A percentile compares a stretch with the other conserved stretches of the same genome.
phyloP scores from a whole-genome alignment of 1,140 invertebrate genomes.

The Plodia interpunctella region DNA sequence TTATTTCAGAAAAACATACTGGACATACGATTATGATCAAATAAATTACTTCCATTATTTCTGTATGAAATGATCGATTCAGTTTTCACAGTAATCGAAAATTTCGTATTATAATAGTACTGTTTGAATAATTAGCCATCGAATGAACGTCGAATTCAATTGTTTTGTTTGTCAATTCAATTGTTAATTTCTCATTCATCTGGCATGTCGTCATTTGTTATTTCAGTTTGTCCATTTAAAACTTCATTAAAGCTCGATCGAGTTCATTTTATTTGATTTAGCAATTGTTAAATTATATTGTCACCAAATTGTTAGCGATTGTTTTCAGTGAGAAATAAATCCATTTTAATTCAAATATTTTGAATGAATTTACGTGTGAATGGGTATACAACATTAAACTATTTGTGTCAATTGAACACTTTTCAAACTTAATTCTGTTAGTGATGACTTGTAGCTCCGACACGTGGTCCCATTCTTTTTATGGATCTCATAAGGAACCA shows the following conservation, averaged over 20 bases:
- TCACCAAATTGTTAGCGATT: constrained; percentile 10
- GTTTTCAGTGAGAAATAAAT: background rate
- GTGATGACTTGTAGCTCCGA: too few species aligned
- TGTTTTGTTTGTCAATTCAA: constrained; percentile 52
- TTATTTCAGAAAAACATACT: too few species aligned
- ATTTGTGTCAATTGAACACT: too few species aligned
- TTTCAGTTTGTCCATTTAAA: constrained; percentile 39
- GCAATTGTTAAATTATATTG: constrained; percentile 16
- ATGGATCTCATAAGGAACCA: too few species aligned
- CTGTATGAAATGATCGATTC: background rate
- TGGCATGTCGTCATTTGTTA: constrained; percentile 39
- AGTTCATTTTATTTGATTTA: constrained; percentile 21
- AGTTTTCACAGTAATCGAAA: constrained; percentile 33
- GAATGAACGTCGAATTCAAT: constrained; percentile 45
- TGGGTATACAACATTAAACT: too few species aligned
- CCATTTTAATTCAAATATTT: background rate
- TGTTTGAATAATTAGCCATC: constrained; percentile 58
- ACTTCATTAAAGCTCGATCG: constrained; percentile 21
- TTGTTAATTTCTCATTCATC: constrained; percentile 52
- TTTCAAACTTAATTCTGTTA: too few species aligned
- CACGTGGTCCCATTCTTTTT: too few species aligned
- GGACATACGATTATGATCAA: too few species aligned
- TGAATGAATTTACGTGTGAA: background rate
- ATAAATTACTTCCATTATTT: too few species aligned
- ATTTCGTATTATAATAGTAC: constrained; percentile 50